phyloP scores from a whole-genome alignment of 1,140 invertebrate species.

The Holotrichia oblita region DNA sequence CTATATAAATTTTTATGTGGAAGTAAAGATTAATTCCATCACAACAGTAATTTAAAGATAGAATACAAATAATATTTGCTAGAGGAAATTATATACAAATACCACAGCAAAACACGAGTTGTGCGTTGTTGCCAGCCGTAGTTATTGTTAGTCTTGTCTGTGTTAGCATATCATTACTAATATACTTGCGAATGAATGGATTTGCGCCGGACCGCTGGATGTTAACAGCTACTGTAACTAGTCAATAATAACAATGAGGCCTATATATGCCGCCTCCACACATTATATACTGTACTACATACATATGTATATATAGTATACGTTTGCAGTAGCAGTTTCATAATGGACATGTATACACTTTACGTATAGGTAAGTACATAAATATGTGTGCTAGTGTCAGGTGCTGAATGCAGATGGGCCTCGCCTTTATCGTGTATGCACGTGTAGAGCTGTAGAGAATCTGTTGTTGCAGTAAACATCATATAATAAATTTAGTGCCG shows the following conservation, averaged over 20 bases:
- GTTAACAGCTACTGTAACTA: not conserved
- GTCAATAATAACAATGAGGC: not conserved
- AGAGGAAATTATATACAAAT: not conserved
- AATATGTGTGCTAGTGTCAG: constrained; percentile 6
- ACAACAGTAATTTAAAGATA: too few species aligned
- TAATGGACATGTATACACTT: not conserved
- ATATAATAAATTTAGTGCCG: not conserved
- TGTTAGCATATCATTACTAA: not conserved
- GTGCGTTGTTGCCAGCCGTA: not conserved
- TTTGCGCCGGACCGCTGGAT: not conserved
- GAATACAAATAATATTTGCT: not conserved
- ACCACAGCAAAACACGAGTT: not conserved
- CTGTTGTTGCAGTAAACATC: constrained; percentile 1
- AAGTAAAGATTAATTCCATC: too few species aligned
- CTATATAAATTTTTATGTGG: too few species aligned
- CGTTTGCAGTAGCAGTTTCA: not conserved
- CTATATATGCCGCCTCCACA: not conserved
- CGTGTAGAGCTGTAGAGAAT: not conserved
- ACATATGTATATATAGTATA: not conserved
- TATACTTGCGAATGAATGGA: constrained; percentile 8
- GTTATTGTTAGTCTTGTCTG: not conserved
- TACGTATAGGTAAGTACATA: not conserved
- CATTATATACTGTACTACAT: not conserved
- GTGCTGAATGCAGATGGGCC: constrained; percentile 6
- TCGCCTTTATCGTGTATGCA: constrained; percentile 1